phyloP scores from a whole-genome alignment of 2,113 vertebrate genomes.

The Tragulus kanchil region DNA sequence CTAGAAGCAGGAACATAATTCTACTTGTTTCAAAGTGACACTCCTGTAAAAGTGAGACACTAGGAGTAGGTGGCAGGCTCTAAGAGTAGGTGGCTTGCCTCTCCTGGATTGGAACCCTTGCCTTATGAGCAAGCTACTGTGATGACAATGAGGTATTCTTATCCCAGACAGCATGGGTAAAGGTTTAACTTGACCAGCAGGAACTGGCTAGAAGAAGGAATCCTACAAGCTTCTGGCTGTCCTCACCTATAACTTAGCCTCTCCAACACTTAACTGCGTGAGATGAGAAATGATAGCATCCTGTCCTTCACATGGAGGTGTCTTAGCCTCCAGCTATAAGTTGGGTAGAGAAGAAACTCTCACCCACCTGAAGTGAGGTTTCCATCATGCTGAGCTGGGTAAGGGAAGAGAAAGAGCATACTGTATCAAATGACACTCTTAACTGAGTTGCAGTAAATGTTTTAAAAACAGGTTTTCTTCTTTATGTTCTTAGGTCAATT shows the following conservation, averaged over 20 bases:
- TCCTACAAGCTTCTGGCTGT: background rate
- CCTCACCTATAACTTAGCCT: background rate
- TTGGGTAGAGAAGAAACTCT: background rate
- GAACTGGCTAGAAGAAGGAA: background rate
- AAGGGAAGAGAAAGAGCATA: background rate
- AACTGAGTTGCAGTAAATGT: background rate
- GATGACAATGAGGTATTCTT: no score
- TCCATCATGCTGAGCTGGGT: background rate
- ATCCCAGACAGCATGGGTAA: background rate
- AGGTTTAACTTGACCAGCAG: background rate
- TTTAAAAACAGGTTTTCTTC: background rate
- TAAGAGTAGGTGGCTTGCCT: background rate
- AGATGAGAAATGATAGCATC: background rate
- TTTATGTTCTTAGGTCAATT: background rate
- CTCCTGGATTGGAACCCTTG: background rate
- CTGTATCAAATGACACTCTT: background rate
- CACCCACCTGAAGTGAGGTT: background rate
- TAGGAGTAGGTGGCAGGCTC: background rate
- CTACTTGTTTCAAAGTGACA: background rate
- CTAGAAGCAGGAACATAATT: background rate
- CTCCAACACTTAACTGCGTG: background rate
- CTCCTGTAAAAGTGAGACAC: no score
- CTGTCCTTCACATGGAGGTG: background rate
- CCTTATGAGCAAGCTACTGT: background rate
- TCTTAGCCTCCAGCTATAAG: background rate